Evolutionary conservation across 2,888 invertebrate species (phyloP).

Genomic region (Eilema caniola): DNA sequence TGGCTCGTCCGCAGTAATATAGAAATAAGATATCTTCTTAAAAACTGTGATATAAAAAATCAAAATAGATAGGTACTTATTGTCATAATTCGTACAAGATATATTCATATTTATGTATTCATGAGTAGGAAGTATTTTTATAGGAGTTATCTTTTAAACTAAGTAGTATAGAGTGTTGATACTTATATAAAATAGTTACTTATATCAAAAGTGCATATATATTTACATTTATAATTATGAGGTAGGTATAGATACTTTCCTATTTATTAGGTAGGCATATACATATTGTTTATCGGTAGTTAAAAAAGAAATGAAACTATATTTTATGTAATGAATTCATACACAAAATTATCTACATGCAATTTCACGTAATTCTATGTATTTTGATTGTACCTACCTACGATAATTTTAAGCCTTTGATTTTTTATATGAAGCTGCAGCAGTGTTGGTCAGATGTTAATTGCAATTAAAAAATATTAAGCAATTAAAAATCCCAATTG

Average conservation of each 20-base stretch:
- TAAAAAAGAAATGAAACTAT: too few species aligned
- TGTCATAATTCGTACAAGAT: background rate
- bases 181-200: background rate
- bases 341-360: background rate
- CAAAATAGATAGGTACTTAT: background rate
- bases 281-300: background rate
- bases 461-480: too few species aligned
- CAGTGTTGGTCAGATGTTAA: too few species aligned
- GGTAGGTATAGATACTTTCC: background rate
- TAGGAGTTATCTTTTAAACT: background rate
- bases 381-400: background rate
- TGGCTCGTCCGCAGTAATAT: too few species aligned
- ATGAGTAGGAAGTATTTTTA: background rate
- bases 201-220: too few species aligned
- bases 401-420: too few species aligned
- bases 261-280: background rate
- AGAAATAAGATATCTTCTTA: background rate
- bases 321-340: too few species aligned
- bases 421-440: background rate
- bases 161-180: background rate
- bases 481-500: too few species aligned
- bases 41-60: conserved; percentile 2
- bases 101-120: background rate
- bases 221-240: background rate
- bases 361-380: background rate